Evolutionary conservation across 2,888 invertebrate species (phyloP), one percentile per base, ranked within the genome.

Genomic region (Volucella inanis): DNA sequence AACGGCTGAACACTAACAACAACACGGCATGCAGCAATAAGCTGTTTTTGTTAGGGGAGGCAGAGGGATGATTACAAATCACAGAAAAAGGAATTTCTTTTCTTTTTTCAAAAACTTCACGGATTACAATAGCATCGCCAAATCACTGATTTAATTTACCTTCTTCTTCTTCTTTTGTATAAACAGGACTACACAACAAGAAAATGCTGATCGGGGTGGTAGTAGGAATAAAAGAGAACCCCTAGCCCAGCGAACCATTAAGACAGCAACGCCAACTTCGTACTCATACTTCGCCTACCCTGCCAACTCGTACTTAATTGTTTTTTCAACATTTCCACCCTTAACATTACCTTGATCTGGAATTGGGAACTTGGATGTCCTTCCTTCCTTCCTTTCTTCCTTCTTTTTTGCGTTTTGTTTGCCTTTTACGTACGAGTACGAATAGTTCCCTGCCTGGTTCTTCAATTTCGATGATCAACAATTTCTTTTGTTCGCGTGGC

Each of bases 181-280:
- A 38, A 38, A 31, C 0, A 31, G 31, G 31, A 31, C 31, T 31
- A 31, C 31, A 64, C 38, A 57, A 70, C 68, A 49, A 62, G 31
- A 55, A 76, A 76, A 65, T 75, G 74, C 50, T 79, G 80, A 84
- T 84, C 75, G 84, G 84, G 78, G 84, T 84, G 84, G 84, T 84
- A 71, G 84, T 80, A 84, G 84, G 82, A 78, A 77, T 72, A 84
- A 84, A 31, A 31, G 31, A 31, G 31, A 31, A 31, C 6, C 31
- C 31, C 6, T 75, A 65, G 75, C 41, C 31, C 14, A 64, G 8
- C 52, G 61, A 61, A 62, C 22, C 71, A 61, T 61, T 61, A 76
- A 59, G 64, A 81, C 81, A 81, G 71, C 65, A 57, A 38, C 62
- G 82, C 54, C 74, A 83, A 83, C 82, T 83, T 68, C 83, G 74